These are phyloP conservation scores for Cheilosia variabilis DNA, from an alignment of 2,888 invertebrate genomes.

Conservation along the genomic window DNA sequence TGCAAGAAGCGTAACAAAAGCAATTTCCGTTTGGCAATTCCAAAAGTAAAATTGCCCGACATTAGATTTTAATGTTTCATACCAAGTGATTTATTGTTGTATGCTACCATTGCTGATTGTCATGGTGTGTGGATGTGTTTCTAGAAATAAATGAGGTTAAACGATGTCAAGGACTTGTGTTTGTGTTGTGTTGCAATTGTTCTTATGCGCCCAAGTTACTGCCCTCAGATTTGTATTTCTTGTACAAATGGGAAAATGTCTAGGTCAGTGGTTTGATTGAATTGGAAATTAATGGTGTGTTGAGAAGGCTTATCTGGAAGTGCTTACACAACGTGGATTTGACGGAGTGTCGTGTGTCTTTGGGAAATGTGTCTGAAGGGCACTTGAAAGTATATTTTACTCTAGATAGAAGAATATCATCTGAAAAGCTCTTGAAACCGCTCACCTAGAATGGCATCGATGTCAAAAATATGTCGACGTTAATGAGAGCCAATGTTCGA, in stretches of 20 bases:
- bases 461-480: no score
- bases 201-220: not conserved
- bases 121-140: conserved; percentile 29
- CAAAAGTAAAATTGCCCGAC: conserved; percentile 56
- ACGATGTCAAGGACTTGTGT: conserved; percentile 41
- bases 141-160: conserved; percentile 32
- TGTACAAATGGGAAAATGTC: not conserved
- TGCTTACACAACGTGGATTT: not conserved
- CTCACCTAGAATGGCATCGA: no score
- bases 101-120: conserved; percentile 22
- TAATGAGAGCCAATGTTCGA: no score
- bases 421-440: no score
- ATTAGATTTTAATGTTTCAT: conserved; percentile 66
- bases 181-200: not conserved
- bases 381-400: no score
- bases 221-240: not conserved
- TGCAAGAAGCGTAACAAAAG: conserved; percentile 57
- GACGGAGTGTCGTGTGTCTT: no score
- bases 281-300: not conserved
- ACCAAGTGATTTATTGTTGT: conserved; percentile 53
- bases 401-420: no score
- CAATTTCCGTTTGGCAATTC: conserved; percentile 64
- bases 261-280: conserved; percentile 1
- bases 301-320: not conserved
- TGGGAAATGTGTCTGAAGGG: not conserved